Evolutionary conservation across 1,140 invertebrate genomes (phyloP).

Genomic region (Oryctes rhinoceros): DNA sequence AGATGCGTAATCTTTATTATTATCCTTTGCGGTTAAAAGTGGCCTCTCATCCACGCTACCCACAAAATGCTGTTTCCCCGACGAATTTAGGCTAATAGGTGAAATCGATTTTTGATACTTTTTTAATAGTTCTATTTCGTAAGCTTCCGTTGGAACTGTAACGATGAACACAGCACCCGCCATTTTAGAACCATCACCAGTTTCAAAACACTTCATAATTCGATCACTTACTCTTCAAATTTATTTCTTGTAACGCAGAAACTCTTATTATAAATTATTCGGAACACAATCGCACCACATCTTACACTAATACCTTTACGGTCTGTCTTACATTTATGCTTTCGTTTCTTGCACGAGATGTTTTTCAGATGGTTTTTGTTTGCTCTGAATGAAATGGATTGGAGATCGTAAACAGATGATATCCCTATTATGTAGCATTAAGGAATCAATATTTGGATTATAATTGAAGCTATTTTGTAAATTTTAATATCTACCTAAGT

Average conservation of each 20-base stretch:
- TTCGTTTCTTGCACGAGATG: too few species aligned
- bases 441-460: too few species aligned
- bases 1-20: not conserved
- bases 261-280: not conserved
- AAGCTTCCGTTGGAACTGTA: constrained; percentile 53
- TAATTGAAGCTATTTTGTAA: too few species aligned
- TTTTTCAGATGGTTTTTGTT: too few species aligned
- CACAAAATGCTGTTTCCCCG: not conserved
- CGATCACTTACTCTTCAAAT: too few species aligned
- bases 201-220: not conserved
- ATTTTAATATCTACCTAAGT: too few species aligned
- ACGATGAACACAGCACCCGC: constrained; percentile 56
- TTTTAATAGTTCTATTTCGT: constrained; percentile 51
- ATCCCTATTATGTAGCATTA: too few species aligned
- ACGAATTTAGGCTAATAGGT: not conserved
- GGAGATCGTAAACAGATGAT: too few species aligned
- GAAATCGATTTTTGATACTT: not conserved
- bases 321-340: too few species aligned
- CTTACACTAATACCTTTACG: too few species aligned
- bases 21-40: not conserved
- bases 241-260: not conserved
- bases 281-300: not conserved
- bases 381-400: too few species aligned
- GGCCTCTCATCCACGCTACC: not conserved
- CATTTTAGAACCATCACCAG: constrained; percentile 46